Evolutionary conservation across 2,113 vertebrate genomes (phyloP).

Genomic region (Cromileptes altivelis): DNA sequence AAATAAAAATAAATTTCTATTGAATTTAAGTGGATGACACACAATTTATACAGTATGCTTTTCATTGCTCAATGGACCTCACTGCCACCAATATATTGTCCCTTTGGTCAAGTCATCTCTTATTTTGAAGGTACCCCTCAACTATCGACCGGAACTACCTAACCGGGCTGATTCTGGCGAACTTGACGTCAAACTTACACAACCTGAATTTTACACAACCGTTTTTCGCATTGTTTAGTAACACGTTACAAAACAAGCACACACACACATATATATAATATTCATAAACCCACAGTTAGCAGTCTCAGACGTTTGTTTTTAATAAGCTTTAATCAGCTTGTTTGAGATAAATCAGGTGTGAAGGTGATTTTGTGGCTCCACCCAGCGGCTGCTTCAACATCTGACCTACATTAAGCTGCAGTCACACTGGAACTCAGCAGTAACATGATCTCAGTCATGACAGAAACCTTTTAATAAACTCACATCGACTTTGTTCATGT

Average conservation of each 20-base stretch:
- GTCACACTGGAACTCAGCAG: neutral
- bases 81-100: too few species aligned
- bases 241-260: constrained; percentile 25
- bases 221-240: constrained; percentile 9
- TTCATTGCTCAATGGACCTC: neutral
- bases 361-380: neutral
- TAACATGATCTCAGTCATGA: neutral
- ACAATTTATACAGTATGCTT: neutral
- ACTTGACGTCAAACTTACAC: constrained; percentile 35
- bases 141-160: neutral
- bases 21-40: too few species aligned
- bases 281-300: too few species aligned
- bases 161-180: fast-evolving
- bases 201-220: constrained; percentile 35
- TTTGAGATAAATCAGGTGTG: neutral
- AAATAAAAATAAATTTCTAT: too few species aligned
- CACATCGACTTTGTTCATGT: neutral
- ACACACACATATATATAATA: neutral
- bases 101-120: neutral
- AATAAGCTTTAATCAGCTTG: neutral
- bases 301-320: neutral
- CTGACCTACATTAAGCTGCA: neutral
- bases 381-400: neutral
- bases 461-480: neutral
- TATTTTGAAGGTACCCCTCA: constrained; percentile 38